phyloP scores from a whole-genome alignment of 1,140 invertebrate genomes.

The Lutraria rhynchaena region DNA sequence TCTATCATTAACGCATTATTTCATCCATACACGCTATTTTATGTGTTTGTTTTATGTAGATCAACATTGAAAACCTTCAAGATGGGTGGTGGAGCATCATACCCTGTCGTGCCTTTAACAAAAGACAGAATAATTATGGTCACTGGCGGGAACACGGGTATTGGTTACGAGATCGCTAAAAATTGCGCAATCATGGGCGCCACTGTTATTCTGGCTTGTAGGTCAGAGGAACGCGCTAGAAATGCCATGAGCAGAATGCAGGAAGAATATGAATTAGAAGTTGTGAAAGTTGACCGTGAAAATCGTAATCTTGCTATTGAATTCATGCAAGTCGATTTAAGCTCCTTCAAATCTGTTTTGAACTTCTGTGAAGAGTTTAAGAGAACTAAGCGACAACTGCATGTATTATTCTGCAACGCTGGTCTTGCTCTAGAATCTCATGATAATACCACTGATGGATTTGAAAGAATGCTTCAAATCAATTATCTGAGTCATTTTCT shows the following conservation, averaged over 20 bases:
- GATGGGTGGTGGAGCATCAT: constrained; percentile 23
- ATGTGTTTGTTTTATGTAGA: no score
- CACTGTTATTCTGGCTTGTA: constrained; percentile 65
- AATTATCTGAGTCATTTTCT: constrained; percentile 49
- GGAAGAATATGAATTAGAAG: constrained; percentile 55
- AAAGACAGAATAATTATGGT: constrained; percentile 27
- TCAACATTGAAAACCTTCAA: no score
- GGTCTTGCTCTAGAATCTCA: constrained; percentile 43
- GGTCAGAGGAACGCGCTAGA: constrained; percentile 57
- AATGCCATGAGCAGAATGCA: constrained; percentile 61
- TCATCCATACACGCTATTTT: no score
- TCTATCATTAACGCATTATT: no score
- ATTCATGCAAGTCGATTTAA: constrained; percentile 61
- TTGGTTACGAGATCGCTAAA: constrained; percentile 67
- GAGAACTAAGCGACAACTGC: constrained; percentile 46
- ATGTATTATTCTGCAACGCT: constrained; percentile 65
- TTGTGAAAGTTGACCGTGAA: constrained; percentile 14
- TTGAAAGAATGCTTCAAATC: constrained; percentile 16
- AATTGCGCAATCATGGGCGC: constrained; percentile 65
- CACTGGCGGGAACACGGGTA: constrained; percentile 36
- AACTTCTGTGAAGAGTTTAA: constrained; percentile 60
- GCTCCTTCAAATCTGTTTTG: constrained; percentile 57
- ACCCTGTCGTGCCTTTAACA: constrained; percentile 13
- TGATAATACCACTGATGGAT: constrained; percentile 9
- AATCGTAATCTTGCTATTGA: constrained; percentile 47